These are phyloP conservation scores for Prionailurus bengalensis DNA, from an alignment of 2,113 vertebrate genomes.

Conservation along the genomic window DNA sequence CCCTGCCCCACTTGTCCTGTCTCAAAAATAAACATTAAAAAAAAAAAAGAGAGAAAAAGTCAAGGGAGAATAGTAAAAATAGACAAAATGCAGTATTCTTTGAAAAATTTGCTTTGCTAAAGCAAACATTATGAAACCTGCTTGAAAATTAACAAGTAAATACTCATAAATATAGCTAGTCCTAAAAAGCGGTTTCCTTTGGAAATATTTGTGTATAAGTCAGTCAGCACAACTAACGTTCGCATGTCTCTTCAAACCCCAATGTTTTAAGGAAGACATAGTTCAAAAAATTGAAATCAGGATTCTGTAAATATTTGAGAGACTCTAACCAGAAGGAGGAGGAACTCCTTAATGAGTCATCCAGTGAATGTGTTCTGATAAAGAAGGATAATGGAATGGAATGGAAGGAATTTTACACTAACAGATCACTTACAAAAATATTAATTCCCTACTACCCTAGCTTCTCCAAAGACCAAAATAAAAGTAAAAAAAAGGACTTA, in stretches of 20 bases:
- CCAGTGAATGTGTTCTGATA: not conserved
- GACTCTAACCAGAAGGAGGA: not conserved
- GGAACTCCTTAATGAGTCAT: conserved; percentile 45
- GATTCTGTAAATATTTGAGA: conserved; percentile 63
- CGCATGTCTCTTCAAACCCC: conserved; percentile 61
- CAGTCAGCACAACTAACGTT: conserved; percentile 52
- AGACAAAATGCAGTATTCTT: conserved; percentile 24
- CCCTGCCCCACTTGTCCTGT: not conserved
- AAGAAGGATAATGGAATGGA: not conserved
- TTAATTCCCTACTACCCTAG: conserved; percentile 1
- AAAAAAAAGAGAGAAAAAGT: not conserved
- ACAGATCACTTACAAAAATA: conserved; percentile 52
- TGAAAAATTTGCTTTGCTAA: conserved; percentile 55
- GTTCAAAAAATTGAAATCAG: conserved; percentile 32
- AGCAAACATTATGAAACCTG: conserved; percentile 50
- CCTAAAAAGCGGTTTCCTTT: conserved; percentile 72
- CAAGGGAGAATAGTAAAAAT: not conserved
- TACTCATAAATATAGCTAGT: conserved; percentile 71
- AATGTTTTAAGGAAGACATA: conserved; percentile 23
- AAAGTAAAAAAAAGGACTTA: not conserved
- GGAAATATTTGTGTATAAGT: conserved; percentile 46
- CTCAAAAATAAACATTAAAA: too few species aligned
- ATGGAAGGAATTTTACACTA: conserved; percentile 48
- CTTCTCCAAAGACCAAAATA: conserved; percentile 44
- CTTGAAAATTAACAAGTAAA: conserved; percentile 70